phyloP scores from a whole-genome alignment of 2,113 vertebrate species.

The Elgaria multicarinata region DNA sequence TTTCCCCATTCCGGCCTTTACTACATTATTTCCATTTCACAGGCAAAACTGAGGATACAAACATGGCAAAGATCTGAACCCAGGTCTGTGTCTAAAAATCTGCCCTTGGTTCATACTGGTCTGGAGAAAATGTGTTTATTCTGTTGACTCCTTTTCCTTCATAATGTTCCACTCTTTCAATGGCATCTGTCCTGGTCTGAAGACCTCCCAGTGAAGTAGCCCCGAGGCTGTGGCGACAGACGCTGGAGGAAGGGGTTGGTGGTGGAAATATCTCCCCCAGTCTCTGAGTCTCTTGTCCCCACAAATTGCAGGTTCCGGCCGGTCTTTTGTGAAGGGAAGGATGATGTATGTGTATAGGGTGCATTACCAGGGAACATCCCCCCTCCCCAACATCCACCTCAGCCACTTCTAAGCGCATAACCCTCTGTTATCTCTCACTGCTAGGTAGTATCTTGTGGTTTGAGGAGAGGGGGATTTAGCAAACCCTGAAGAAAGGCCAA shows the following conservation, averaged over 20 bases:
- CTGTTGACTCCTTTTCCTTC: background rate
- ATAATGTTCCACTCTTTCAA: background rate
- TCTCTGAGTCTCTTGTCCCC: constrained; percentile 65
- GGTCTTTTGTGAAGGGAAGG: constrained; percentile 62
- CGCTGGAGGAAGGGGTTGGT: constrained; percentile 49
- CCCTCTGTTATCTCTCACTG: constrained; percentile 54
- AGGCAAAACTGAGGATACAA: background rate
- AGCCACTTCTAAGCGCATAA: background rate
- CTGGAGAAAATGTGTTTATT: background rate
- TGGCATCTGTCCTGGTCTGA: constrained; percentile 15
- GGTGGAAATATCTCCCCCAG: constrained; percentile 37
- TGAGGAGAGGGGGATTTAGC: constrained; percentile 1
- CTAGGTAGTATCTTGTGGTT: constrained; percentile 72
- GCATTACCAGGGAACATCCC: background rate
- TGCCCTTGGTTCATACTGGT: background rate
- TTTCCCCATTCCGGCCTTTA: background rate
- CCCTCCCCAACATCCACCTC: constrained; percentile 31
- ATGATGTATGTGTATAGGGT: constrained; percentile 35
- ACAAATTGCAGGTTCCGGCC: constrained; percentile 75
- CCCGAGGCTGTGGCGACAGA: constrained; percentile 64
- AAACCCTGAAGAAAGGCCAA: constrained; percentile 28
- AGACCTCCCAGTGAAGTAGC: constrained; percentile 68
- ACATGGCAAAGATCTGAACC: background rate
- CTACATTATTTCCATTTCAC: background rate
- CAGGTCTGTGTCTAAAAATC: background rate